Evolutionary conservation across 2,113 vertebrate genomes (phyloP), one percentile per base, ranked within the genome.

Genomic region (Oenanthe melanoleuca): DNA sequence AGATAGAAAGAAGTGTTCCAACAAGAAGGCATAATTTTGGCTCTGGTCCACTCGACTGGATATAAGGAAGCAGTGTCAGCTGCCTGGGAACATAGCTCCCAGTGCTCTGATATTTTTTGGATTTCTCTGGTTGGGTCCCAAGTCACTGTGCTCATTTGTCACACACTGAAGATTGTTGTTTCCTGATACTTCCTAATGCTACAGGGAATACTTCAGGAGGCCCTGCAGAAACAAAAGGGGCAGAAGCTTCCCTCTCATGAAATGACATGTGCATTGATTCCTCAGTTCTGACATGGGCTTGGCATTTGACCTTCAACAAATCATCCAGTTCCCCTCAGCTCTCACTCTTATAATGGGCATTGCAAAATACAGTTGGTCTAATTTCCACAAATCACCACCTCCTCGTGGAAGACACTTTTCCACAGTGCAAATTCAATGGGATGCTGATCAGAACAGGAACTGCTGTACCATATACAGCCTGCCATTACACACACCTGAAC

Each of bases 241-340:
- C 34, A 92, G 86, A 83, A 83, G 19, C 9, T 61, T 83, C 67
- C 42, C 14, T 52, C 34, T 45, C 45, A 12, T 38, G 16, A 69
- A 60, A 28, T 38, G 59, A 75, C 50, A 49, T 0, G 22, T 60
- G 47, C 72, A n/a, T 47, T 56, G 44, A 56, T 86, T 90, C 63
- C 94, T 84, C 61, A 11, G 31, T 67, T 86, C 80, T 86, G 80
- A 77, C 83, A 74, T 0, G 0, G 64, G 69, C 52, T 92, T 94
- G 79, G 67, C 80, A 52, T 80, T 78, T 93, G 88, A 93, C 86
- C 91, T 97, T 88, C 91, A 93, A 37, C 18, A 61, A 90, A 63
- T 86, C 50, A 2, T 26, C 56, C 64, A n/a, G 33, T 3, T 93
- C 57, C 74, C 78, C 45, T 75, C 77, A 77, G 74, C 64, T 80